Evolutionary conservation across 2,113 vertebrate genomes (phyloP).

Genomic region (Acanthochromis polyacanthus): DNA sequence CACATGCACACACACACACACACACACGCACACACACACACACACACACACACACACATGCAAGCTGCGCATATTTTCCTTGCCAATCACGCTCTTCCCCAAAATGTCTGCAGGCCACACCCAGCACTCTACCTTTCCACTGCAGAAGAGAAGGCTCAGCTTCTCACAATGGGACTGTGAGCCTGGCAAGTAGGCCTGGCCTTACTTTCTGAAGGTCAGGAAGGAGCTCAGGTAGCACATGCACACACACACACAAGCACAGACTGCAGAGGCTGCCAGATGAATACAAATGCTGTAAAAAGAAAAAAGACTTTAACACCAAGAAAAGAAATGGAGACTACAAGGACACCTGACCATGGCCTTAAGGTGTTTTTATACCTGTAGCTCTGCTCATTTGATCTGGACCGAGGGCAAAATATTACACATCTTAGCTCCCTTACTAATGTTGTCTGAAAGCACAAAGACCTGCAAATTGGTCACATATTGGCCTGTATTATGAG

Average conservation of each 20-base stretch:
- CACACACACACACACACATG: constrained; percentile 25
- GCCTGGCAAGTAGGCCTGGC: constrained; percentile 12
- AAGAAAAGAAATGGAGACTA: background rate
- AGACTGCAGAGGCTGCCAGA: constrained; percentile 16
- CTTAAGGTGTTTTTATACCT: constrained; percentile 9
- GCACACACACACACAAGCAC: constrained; percentile 31
- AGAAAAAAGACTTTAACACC: background rate
- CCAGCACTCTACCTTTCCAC: constrained; percentile 44
- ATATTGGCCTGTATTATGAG: background rate
- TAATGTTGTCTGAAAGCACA: background rate
- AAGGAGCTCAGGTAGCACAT: constrained; percentile 17
- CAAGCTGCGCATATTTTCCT: constrained; percentile 9
- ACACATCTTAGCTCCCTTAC: background rate
- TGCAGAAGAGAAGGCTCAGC: constrained; percentile 16
- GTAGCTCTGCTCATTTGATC: background rate
- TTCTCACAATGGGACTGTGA: constrained; percentile 10
- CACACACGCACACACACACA: constrained; percentile 22
- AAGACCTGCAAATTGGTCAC: background rate
- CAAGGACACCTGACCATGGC: background rate
- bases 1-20: constrained; percentile 18
- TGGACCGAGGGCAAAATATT: background rate
- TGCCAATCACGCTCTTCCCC: constrained; percentile 32
- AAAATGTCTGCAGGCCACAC: constrained; percentile 62
- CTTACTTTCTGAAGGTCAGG: constrained; percentile 47
- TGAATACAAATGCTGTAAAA: background rate